Conservation (phyloP, 2,888 invertebrate species). For the Vanessa cardui region DNA sequence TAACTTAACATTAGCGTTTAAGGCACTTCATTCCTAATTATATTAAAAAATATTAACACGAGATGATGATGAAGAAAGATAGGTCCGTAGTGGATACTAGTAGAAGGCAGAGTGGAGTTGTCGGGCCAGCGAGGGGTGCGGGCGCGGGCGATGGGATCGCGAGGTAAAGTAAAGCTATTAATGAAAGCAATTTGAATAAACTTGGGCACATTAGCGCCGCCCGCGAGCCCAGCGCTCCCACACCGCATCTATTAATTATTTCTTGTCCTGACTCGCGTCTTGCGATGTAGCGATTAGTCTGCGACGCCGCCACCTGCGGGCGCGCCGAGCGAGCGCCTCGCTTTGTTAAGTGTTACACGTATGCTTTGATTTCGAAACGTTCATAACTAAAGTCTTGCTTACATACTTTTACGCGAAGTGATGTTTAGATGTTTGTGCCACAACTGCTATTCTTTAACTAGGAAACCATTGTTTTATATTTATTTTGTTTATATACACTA, state of each 20-base stretch:
- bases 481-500: too few species aligned
- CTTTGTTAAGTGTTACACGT: background rate
- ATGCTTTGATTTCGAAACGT: slow-evolving; percentile 1
- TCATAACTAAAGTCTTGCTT: background rate
- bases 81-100: slow-evolving; percentile 28
- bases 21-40: too few species aligned
- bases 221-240: slow-evolving; percentile 20
- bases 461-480: too few species aligned
- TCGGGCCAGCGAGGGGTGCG: slow-evolving; percentile 15
- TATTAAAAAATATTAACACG: background rate
- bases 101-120: slow-evolving; percentile 17
- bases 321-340: too few species aligned
- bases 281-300: slow-evolving; percentile 26
- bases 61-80: slow-evolving; percentile 9
- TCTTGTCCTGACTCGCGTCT: slow-evolving; percentile 31
- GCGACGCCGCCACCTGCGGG: slow-evolving; percentile 19
- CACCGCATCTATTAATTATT: slow-evolving; percentile 31
- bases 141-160: slow-evolving; percentile 26
- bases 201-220: slow-evolving; percentile 45
- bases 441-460: too few species aligned
- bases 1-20: too few species aligned
- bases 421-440: too few species aligned
- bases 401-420: background rate
- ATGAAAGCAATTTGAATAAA: slow-evolving; percentile 63
- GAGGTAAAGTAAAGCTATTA: slow-evolving; percentile 48